Evolutionary conservation across 1,140 invertebrate species (phyloP), one percentile per base, ranked within the genome.

Genomic region (Ditylenchus dipsaci): DNA sequence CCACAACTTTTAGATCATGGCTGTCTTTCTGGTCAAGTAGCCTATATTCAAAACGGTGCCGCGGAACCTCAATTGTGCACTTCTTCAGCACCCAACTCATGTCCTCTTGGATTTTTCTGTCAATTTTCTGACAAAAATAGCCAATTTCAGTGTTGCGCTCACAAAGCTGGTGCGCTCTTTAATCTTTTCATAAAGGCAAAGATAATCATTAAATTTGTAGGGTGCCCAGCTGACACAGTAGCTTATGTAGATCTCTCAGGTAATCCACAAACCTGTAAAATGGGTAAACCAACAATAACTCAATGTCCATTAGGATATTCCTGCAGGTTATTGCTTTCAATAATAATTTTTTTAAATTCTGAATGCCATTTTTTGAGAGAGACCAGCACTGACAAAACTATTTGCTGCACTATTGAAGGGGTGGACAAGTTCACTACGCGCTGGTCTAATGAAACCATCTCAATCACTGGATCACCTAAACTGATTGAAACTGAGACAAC

Each of bases 61-160:
- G 30, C 81, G 13, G 68, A 67, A 27, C 57, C 69, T 47, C 33
- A 49, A n/a, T 23, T 77, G 3, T 80, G 78, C 64, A 81, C 78
- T 7, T 62, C 73, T 5, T 79, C 77, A 38, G 78, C 75, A 15
- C 65, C 71, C 27, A 77, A 68, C 19, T 67, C 65, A 8, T 80
- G 78, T 38, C 78, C 78, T n/a, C 47, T 42, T 21, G 78, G 78
- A 13, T 80, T 79, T 53, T 80, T 81, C 60, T 80, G 78, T 62
- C 78, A 81, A 45, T 80, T 81, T 47, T 81, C 79, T n/a, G 79
- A 79, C 30, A 71, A 60, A 27, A 81, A 80, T 43, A 74, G 63
- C 47, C 78, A 81, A 58, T 80, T 81, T 65, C 78, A 80, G 61
- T 80, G 78, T 45, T 80, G 78, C 64, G 78, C 76, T 11, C 78